phyloP scores from a whole-genome alignment of 2,113 vertebrate genomes.

The Pseudonaja textilis region DNA sequence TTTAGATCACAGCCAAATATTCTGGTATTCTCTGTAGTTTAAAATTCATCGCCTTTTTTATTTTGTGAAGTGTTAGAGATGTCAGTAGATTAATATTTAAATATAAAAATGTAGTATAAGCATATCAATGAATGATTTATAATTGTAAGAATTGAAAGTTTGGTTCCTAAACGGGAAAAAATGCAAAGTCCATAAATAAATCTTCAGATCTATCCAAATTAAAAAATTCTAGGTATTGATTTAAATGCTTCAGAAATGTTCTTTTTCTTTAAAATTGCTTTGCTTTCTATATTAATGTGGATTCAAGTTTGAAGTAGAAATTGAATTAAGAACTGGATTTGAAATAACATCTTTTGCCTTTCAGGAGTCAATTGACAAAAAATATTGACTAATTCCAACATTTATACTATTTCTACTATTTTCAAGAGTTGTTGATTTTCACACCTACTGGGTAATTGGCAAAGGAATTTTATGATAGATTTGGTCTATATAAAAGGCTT shows the following conservation, averaged over 20 bases:
- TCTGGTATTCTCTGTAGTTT: not conserved
- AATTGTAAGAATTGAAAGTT: not conserved
- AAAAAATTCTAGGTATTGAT: not conserved
- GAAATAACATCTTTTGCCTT: constrained; percentile 36
- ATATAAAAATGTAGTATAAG: not conserved
- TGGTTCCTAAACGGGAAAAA: not conserved
- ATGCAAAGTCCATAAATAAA: not conserved
- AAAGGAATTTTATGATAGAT: constrained; percentile 57
- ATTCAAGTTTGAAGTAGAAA: constrained; percentile 35
- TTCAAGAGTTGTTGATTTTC: constrained; percentile 52
- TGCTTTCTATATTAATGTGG: constrained; percentile 25
- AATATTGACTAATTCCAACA: constrained; percentile 62
- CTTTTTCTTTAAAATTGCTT: constrained; percentile 27
- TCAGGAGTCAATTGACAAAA: constrained; percentile 48
- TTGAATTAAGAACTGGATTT: constrained; percentile 2
- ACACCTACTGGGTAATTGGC: constrained; percentile 42
- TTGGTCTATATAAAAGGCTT: constrained; percentile 52
- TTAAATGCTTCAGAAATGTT: not conserved
- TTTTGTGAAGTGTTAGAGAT: not conserved
- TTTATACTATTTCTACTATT: constrained; percentile 51
- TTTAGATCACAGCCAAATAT: not conserved
- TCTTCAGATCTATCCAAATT: not conserved
- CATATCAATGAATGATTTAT: not conserved
- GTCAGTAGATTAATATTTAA: not conserved
- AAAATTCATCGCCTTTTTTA: not conserved